phyloP scores from a whole-genome alignment of 2,888 invertebrate species.

The Orchesella flavescens region DNA sequence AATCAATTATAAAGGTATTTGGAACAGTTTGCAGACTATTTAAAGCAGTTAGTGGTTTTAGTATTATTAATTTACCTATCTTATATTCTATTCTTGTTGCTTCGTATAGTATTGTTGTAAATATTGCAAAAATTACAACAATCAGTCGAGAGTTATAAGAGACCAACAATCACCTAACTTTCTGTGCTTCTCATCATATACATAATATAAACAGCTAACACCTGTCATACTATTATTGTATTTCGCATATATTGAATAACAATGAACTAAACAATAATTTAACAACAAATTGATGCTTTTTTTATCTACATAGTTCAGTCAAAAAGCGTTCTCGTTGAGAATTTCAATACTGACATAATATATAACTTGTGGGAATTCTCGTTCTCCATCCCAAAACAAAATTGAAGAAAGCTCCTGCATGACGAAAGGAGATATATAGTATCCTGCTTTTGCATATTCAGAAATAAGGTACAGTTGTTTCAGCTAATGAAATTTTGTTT shows the following conservation, averaged over 20 bases:
- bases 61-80: too few relatives aligned
- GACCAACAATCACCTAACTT: not conserved
- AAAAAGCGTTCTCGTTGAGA: conserved; percentile 38
- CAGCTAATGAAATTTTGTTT: conserved; percentile 7
- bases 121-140: too few relatives aligned
- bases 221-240: not conserved
- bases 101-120: too few relatives aligned
- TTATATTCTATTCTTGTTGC: too few relatives aligned
- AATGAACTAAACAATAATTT: not conserved
- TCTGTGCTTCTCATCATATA: not conserved
- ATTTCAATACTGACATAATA: conserved; percentile 47
- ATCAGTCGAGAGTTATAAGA: too few relatives aligned
- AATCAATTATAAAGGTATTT: too few relatives aligned
- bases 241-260: not conserved
- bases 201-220: not conserved
- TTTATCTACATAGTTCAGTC: conserved; percentile 32
- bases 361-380: conserved; percentile 23
- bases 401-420: conserved; percentile 36
- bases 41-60: too few relatives aligned
- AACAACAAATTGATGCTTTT: not conserved
- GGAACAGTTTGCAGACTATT: too few relatives aligned
- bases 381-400: not conserved
- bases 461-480: conserved; percentile 23
- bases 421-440: conserved; percentile 16
- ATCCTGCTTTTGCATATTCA: conserved; percentile 31